Percentiles rank a stretch among this genome's conserved stretches.
Evolutionary conservation across 2,113 vertebrate species (phyloP).

Genomic region (Cyphomyrus plagiostoma): DNA sequence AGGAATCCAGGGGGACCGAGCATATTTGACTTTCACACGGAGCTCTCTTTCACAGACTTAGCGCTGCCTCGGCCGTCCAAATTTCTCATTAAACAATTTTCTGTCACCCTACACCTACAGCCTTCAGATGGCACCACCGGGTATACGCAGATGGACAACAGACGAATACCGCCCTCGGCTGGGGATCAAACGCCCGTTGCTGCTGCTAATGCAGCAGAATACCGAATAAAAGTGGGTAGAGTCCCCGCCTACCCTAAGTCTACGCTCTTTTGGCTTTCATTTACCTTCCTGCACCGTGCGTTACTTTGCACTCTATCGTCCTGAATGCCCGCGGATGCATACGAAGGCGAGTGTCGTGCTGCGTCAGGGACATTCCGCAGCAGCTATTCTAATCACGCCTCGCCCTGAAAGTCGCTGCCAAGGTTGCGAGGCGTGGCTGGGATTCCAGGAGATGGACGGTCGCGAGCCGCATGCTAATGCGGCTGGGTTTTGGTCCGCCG

Average conservation of each 20-base stretch:
- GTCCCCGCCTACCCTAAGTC: background rate
- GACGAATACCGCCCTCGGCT: background rate
- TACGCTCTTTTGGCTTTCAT: background rate
- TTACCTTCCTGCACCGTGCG: background rate
- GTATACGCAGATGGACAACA: background rate
- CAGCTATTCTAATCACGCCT: background rate
- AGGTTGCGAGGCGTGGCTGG: background rate
- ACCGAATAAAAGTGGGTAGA: background rate
- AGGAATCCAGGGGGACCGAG: background rate
- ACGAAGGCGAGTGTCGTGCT: background rate
- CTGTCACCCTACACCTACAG: background rate
- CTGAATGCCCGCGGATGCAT: background rate
- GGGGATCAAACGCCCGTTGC: background rate
- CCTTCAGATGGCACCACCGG: too few species aligned
- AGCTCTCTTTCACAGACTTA: background rate
- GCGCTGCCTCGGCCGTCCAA: background rate
- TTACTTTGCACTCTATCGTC: background rate
- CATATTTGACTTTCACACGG: background rate
- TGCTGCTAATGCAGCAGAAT: background rate
- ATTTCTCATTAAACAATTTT: background rate
- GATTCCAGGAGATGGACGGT: background rate
- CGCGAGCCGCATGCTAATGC: background rate
- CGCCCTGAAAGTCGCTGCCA: background rate
- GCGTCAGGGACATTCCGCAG: background rate
- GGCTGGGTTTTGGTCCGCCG: background rate